Percentiles rank a stretch among this genome's conserved stretches.
These are phyloP conservation scores for Propithecus coquereli DNA, from an alignment of 2,113 vertebrate genomes.

Conservation along the genomic window DNA sequence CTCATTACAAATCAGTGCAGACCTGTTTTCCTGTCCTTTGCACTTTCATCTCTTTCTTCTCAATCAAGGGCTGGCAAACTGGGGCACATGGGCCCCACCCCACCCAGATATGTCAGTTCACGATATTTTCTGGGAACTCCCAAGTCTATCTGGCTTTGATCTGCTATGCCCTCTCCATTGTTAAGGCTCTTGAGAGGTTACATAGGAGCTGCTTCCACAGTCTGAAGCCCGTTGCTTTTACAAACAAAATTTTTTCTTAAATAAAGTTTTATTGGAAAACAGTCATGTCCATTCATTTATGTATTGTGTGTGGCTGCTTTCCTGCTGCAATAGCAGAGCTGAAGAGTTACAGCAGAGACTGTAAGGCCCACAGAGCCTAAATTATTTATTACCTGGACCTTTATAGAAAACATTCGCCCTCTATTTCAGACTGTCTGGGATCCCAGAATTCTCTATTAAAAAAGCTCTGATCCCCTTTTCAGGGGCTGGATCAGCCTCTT, in stretches of 20 bases:
- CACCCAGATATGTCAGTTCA: background rate
- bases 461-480: background rate
- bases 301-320: background rate
- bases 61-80: background rate
- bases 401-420: background rate
- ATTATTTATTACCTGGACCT: background rate
- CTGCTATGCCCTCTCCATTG: too few species aligned
- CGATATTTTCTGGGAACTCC: background rate
- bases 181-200: background rate
- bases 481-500: background rate
- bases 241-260: background rate
- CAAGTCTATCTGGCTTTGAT: background rate
- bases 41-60: background rate
- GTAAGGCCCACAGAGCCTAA: background rate
- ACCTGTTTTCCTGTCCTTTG: background rate
- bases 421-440: background rate
- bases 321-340: background rate
- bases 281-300: background rate
- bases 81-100: rapidly evolving
- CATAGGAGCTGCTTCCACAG: background rate
- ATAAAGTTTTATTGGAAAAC: background rate
- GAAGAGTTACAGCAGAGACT: background rate
- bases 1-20: slow-evolving; percentile 25
- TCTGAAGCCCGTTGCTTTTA: background rate
- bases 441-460: background rate